Evolutionary conservation across 2,888 invertebrate genomes (phyloP), one percentile per base, ranked within the genome.

Genomic region (Andrena hattorfiana): DNA sequence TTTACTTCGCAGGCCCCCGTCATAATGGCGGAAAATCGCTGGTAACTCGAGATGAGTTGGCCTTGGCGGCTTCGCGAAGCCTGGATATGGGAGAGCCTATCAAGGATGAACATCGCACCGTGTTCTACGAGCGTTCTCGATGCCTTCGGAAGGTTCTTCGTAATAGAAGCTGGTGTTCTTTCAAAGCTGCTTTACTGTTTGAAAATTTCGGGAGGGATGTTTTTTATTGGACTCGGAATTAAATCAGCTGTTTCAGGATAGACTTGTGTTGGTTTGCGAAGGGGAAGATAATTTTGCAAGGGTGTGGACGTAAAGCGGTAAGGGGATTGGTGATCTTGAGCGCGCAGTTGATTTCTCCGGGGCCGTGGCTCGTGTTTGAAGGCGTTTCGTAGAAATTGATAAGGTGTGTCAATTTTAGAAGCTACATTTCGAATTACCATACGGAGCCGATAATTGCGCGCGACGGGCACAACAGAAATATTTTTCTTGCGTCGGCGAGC

Each of bases 1-100:
- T 86, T 88, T 88, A 75, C 80, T 84, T 75, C 77, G 51, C 42
- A 72, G 64, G 69, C 54, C 23, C 42, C 28, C 59, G 51, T 32
- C 66, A 10, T 71, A 69, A 76, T 76, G 72, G 35, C 30, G 81
- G 69, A 56, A 81, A 83, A 81, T 81, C 81, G 62, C 71, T 10
- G 67, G 79, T 71, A 82, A 79, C 71, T 30, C 49, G 74, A 75
- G 62, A 67, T 54, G 8, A 66, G 10, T n/a, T 8, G 51, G 26
- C 74, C 78, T 70, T 68, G 49, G 67, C 48, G 66, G 67, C 30
- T 70, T 32, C 23, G 56, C 16, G 59, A 28, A 32, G 28, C 49
- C 28, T 60, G 59, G 76, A 66, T 77, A 54, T 67, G 30, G 30
- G 28, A 30, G 71, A 32, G 71, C 51, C 42, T 62, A 51, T 23